phyloP scores from a whole-genome alignment of 2,113 vertebrate genomes.

The Ceratotherium simum region DNA sequence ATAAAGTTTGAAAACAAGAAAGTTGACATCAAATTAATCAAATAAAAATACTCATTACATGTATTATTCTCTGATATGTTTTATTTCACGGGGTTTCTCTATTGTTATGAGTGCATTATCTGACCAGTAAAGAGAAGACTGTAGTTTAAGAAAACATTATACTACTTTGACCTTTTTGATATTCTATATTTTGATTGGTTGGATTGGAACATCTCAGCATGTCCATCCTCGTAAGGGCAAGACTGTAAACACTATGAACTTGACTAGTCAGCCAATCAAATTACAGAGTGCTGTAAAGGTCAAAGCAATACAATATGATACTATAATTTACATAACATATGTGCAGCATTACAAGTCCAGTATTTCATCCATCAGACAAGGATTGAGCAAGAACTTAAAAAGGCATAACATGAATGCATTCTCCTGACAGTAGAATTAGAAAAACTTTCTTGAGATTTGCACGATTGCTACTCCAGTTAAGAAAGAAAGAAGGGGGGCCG shows the following conservation, averaged over 20 bases:
- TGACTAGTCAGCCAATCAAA: conserved; percentile 75
- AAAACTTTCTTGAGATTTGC: neutral
- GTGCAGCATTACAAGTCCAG: conserved; percentile 71
- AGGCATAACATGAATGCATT: neutral
- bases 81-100: conserved; percentile 35
- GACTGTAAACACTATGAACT: conserved; percentile 64
- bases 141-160: conserved; percentile 64
- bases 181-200: conserved; percentile 62
- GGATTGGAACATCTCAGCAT: conserved; percentile 48
- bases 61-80: neutral
- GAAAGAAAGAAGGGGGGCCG: neutral
- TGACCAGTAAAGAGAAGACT: neutral
- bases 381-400: conserved; percentile 73
- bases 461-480: neutral
- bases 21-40: neutral
- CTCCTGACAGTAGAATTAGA: conserved; percentile 43
- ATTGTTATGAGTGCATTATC: conserved; percentile 50
- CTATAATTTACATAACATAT: conserved; percentile 77
- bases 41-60: conserved; percentile 27
- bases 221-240: conserved; percentile 67
- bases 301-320: conserved; percentile 72
- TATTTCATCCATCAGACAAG: conserved; percentile 77
- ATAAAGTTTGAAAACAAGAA: conserved; percentile 16
- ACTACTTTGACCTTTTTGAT: conserved; percentile 66
- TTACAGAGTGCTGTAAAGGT: conserved; percentile 81